Percentiles rank a stretch among this genome's conserved stretches.
Evolutionary conservation across 2,113 vertebrate genomes (phyloP).

Genomic region (Nothoprocta pentlandii): DNA sequence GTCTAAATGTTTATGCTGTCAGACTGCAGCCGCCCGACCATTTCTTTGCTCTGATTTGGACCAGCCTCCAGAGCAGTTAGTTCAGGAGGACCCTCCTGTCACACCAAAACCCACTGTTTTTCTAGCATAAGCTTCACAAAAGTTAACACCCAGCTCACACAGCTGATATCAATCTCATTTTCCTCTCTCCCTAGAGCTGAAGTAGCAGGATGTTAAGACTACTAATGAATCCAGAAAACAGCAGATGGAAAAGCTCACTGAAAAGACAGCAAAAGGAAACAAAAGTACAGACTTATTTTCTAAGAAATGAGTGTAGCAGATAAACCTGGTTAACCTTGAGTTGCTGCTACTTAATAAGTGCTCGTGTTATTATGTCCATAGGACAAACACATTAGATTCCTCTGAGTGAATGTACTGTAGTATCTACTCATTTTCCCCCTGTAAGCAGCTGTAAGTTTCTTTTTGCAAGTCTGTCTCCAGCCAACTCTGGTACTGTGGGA

Average conservation of each 20-base stretch:
- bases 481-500: not conserved
- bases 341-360: not conserved
- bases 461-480: not conserved
- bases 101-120: not conserved
- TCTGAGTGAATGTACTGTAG: not conserved
- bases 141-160: not conserved
- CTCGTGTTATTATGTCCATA: not conserved
- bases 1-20: not conserved
- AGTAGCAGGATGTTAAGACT: not conserved
- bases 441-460: not conserved
- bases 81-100: not conserved
- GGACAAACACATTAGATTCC: not conserved
- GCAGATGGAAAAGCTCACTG: not conserved
- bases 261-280: slow-evolving; percentile 7
- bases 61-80: not conserved
- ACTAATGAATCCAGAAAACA: not conserved
- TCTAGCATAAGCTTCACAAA: not conserved
- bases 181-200: not conserved
- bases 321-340: not conserved
- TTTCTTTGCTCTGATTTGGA: not conserved
- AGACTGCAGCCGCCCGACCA: not conserved
- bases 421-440: not conserved
- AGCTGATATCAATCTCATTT: not conserved
- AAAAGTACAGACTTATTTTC: not conserved
- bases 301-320: not conserved